Percentiles rank a stretch among this genome's conserved stretches.
These are phyloP conservation scores for Arrhopalites spinosus DNA, from an alignment of 2,888 invertebrate species.

Conservation along the genomic window DNA sequence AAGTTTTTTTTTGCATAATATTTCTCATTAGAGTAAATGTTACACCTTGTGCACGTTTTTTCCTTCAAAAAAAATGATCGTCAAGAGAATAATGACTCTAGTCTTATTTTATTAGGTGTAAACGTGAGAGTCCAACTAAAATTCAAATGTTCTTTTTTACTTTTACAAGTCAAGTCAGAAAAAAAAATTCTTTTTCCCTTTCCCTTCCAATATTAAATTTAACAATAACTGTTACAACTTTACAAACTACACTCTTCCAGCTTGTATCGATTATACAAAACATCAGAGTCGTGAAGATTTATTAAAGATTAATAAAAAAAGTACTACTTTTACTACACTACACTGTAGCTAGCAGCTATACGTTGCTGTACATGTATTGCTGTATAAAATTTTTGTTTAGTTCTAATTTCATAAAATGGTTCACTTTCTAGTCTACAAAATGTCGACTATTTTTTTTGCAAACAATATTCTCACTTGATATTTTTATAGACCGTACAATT, in stretches of 20 bases:
- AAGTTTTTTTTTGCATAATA: conserved; percentile 14
- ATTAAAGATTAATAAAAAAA: no score
- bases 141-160: conserved; percentile 11
- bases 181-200: background rate
- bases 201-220: background rate
- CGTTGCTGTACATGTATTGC: no score
- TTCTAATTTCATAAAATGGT: no score
- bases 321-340: no score
- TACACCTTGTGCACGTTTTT: conserved; percentile 25
- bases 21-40: conserved; percentile 31
- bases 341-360: no score
- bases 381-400: no score
- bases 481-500: no score
- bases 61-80: conserved; percentile 4
- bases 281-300: no score
- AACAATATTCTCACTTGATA: no score
- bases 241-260: background rate
- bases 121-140: conserved; percentile 31
- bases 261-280: background rate
- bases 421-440: no score
- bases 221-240: background rate
- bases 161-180: background rate
- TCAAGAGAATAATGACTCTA: conserved; percentile 5
- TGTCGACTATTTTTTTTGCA: no score
- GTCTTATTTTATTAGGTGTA: conserved; percentile 30